These are phyloP conservation scores for Clarias platycephalus DNA, from an alignment of 2,797 vertebrate species.

Conservation along the genomic window DNA sequence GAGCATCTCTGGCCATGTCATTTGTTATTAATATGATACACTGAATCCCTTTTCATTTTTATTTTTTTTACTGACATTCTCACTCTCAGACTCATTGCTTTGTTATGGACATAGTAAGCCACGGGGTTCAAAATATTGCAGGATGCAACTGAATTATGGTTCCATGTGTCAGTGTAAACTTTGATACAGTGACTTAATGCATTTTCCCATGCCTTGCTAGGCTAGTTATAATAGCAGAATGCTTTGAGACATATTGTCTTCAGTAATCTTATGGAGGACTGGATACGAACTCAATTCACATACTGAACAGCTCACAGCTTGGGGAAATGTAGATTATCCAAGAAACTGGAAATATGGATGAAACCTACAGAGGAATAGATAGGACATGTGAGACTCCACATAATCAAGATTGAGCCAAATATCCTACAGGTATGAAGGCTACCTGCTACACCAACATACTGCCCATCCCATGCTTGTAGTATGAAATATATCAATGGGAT, in stretches of 20 bases:
- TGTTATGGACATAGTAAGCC: not conserved
- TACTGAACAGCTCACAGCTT: no score
- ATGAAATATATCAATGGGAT: not conserved
- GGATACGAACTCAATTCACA: no score
- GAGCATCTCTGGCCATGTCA: constrained; percentile 1
- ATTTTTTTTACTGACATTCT: not conserved
- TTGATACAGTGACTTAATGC: not conserved
- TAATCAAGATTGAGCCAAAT: not conserved
- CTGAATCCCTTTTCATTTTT: not conserved
- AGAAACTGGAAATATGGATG: not conserved
- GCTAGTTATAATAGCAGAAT: not conserved
- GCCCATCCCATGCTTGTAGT: not conserved
- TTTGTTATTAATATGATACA: constrained; percentile 5
- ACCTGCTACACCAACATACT: not conserved
- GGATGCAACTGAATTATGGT: not conserved
- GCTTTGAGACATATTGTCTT: not conserved
- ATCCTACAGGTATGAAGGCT: not conserved
- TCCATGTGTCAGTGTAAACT: not conserved
- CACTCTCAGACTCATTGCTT: not conserved
- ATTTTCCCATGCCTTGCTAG: not conserved
- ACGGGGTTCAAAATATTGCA: not conserved
- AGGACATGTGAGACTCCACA: not conserved
- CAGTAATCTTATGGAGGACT: no score
- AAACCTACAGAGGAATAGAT: not conserved
- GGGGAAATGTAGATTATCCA: not conserved